Base-by-base conservation (phyloP, 2,113 vertebrate genomes). In the Pluvialis apricaria region DNA sequence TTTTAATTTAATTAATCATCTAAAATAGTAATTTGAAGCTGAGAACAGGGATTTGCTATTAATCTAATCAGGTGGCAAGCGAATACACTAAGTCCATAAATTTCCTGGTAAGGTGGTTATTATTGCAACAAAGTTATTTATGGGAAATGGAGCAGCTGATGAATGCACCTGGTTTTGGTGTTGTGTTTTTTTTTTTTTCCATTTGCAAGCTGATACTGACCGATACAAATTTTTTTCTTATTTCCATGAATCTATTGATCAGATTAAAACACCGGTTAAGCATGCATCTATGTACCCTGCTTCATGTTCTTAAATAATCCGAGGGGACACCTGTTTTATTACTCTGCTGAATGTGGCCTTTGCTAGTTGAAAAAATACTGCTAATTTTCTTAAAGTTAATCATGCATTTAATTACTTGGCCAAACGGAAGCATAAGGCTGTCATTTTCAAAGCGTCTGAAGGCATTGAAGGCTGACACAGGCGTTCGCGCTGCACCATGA, bases 91-190 rank as follows among this genome's bases (percentile, higher is more conserved):
- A 54, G 18, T 65, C n/a, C 31, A 29, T 82, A 42, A 38, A 57
- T 73, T 77, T 90, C 26, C 55, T 78, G 40, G 60, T 69, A 84
- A 82, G 25, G 22, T 70, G 11, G 12, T 93, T 91, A 73, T 84
- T 95, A 65, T 22, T 82, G 34, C 49, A 49, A 28, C 29, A 88
- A 13, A 96, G 92, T 40, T 85, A 76, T 79, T 84, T 77, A 68
- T 51, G 28, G 24, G 2, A 86, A 81, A 60, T 28, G 17, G 28
- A 76, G 6, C 13, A 86, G 22, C 58, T 92, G 58, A 71, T 68
- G 28, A 77, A 89, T 31, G 12, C 38, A 65, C 9, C 28, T 65
- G 13, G 21, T 51, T 60, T 61, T 21, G 8, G 8, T 24, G n/a
- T 47, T 13, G 8, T 19, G 21, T 57, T 61, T 61, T 19, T 61